Percentiles rank a stretch among this genome's conserved stretches.
These are phyloP conservation scores for Bothrops alternatus DNA, from an alignment of 2,797 vertebrate species.

Conservation along the genomic window DNA sequence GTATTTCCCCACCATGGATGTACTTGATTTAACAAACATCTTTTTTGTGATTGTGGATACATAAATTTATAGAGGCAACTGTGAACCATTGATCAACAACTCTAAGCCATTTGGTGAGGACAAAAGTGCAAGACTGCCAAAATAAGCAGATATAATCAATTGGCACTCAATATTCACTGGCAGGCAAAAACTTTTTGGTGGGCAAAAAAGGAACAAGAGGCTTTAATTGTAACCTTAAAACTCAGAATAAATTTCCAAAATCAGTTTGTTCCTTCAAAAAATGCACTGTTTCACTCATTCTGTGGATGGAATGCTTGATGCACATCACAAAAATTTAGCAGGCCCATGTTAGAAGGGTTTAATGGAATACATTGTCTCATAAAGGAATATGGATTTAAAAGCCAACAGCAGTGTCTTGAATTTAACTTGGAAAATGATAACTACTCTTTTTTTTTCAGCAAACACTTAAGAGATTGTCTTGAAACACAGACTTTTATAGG, in stretches of 20 bases:
- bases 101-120: not conserved
- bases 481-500: not conserved
- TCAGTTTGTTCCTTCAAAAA: not conserved
- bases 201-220: not conserved
- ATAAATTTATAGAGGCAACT: not conserved
- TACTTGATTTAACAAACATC: not conserved
- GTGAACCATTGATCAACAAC: not conserved
- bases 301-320: not conserved
- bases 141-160: not conserved
- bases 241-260: not conserved
- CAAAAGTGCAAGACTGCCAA: not conserved
- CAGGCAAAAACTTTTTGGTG: not conserved
- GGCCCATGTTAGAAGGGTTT: not conserved
- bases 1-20: not conserved
- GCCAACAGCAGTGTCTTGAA: not conserved
- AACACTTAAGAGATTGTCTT: not conserved
- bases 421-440: not conserved
- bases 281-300: not conserved
- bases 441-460: not conserved
- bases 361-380: not conserved
- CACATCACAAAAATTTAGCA: not conserved
- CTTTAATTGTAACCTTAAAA: not conserved
- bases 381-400: not conserved
- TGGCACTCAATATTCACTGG: not conserved
- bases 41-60: not conserved